These are phyloP conservation scores for Lineus longissimus DNA, from an alignment of 1,140 invertebrate species.

Conservation along the genomic window DNA sequence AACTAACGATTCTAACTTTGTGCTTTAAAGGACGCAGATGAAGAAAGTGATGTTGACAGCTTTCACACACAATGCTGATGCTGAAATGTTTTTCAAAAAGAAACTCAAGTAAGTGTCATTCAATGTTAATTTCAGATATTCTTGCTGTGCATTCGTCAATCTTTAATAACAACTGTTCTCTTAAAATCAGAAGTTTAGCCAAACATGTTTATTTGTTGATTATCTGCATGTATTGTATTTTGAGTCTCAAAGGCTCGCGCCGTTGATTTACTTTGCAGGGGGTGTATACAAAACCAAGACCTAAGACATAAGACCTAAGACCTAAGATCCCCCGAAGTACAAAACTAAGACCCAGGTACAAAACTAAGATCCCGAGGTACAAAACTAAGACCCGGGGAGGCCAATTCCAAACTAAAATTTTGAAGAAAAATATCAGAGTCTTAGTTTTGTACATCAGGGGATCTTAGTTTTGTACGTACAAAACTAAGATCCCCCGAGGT, in stretches of 20 bases:
- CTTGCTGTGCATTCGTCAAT: not conserved
- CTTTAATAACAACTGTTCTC: not conserved
- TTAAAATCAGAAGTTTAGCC: not conserved
- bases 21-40: slow-evolving; percentile 62
- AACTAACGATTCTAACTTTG: too few relatives aligned
- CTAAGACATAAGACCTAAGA: too few relatives aligned
- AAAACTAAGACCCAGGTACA: too few relatives aligned
- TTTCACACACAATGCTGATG: slow-evolving; percentile 69
- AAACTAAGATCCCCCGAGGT: too few relatives aligned
- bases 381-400: too few relatives aligned
- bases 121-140: not conserved
- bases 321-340: too few relatives aligned
- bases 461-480: too few relatives aligned
- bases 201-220: not conserved
- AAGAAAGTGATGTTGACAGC: slow-evolving; percentile 78
- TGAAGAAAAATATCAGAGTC: too few relatives aligned
- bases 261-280: not conserved
- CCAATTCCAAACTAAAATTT: too few relatives aligned
- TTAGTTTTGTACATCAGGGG: too few relatives aligned
- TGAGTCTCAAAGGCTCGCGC: not conserved
- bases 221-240: not conserved
- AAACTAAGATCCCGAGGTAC: too few relatives aligned
- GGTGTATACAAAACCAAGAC: not conserved
- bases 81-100: slow-evolving; percentile 66
- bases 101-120: slow-evolving; percentile 61